phyloP scores from a whole-genome alignment of 2,888 invertebrate genomes.

The Xestia xanthographa region DNA sequence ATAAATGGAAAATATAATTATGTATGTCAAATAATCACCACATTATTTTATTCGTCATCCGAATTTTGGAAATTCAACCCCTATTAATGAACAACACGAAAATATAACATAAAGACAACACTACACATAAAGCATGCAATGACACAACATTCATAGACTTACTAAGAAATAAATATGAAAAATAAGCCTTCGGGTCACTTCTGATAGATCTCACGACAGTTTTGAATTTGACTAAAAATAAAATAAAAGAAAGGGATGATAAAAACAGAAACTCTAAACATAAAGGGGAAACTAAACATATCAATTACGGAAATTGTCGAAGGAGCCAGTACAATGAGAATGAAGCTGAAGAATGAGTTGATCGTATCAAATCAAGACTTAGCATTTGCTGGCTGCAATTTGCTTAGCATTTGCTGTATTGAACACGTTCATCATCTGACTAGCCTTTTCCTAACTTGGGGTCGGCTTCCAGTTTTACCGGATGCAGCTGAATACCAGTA shows the following conservation, averaged over 20 bases:
- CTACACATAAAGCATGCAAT: conserved; percentile 49
- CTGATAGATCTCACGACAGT: conserved; percentile 72
- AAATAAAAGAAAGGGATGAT: conserved; percentile 58
- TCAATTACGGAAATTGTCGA: not conserved
- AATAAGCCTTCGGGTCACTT: conserved; percentile 76
- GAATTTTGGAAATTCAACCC: no score
- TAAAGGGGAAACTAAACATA: not conserved
- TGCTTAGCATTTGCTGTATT: no score
- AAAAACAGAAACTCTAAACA: conserved; percentile 20
- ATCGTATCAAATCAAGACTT: not conserved
- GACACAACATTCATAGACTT: conserved; percentile 74
- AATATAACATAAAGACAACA: conserved; percentile 6
- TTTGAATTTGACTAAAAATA: conserved; percentile 79
- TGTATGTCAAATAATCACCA: not conserved
- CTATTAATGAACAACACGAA: no score
- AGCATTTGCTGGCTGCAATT: not conserved
- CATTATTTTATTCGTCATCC: no score
- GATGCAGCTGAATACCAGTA: no score
- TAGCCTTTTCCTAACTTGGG: no score
- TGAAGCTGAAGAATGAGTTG: not conserved
- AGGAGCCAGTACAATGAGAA: not conserved
- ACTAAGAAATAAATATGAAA: conserved; percentile 79
- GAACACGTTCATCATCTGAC: no score
- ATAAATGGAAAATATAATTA: not conserved
- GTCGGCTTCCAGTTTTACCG: no score